Conservation (phyloP, 2,888 invertebrate genomes). For the Andricus quercusramuli region DNA sequence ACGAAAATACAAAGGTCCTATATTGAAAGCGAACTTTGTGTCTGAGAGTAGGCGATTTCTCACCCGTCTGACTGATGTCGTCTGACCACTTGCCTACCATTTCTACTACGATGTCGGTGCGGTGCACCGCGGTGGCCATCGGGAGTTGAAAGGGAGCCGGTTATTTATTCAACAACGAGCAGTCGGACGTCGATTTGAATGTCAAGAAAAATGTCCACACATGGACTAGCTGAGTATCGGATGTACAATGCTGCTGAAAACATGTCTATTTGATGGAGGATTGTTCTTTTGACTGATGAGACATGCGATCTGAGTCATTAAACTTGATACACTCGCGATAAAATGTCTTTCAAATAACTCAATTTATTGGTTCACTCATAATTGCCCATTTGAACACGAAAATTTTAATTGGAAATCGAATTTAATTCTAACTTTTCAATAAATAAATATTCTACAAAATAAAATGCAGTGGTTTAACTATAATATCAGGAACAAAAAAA, state of each 20-base stretch:
- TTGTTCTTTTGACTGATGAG: constrained; percentile 5
- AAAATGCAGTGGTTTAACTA: no score
- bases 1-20: constrained; percentile 65
- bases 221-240: not conserved
- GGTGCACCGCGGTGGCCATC: not conserved
- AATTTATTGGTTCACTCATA: not conserved
- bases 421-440: no score
- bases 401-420: no score
- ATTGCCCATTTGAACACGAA: not conserved
- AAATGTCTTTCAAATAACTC: not conserved
- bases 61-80: constrained; percentile 43
- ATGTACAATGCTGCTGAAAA: not conserved
- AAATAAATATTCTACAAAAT: no score
- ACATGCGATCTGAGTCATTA: not conserved
- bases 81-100: constrained; percentile 53
- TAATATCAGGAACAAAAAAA: no score
- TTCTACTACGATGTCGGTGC: constrained; percentile 45
- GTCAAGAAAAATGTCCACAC: not conserved
- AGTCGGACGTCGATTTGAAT: not conserved
- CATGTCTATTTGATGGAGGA: not conserved
- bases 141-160: not conserved
- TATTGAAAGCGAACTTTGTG: constrained; percentile 56
- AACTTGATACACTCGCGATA: not conserved
- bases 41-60: constrained; percentile 41
- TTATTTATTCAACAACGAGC: not conserved